A percentile compares a stretch with the other conserved stretches of the same genome.
These are phyloP conservation scores for Taenioides sp. DNA, from an alignment of 2,797 vertebrate species.

Conservation along the genomic window DNA sequence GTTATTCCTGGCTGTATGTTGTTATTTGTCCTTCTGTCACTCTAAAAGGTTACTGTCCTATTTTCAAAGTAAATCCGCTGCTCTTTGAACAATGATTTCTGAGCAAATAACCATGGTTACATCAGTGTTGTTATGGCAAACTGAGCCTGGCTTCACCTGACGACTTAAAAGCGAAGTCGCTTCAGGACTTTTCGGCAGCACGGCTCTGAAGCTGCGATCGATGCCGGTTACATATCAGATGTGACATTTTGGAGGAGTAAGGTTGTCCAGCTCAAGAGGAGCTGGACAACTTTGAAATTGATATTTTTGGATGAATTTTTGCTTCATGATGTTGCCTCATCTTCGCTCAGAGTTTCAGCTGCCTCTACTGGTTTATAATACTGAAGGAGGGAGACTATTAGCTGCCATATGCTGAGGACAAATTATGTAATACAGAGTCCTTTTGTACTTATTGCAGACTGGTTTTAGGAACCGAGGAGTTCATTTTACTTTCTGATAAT, in stretches of 20 bases:
- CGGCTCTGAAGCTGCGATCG: slow-evolving; percentile 20
- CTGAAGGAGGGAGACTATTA: neutral
- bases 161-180: slow-evolving; percentile 24
- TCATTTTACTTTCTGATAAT: neutral
- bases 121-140: neutral
- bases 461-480: neutral
- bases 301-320: slow-evolving; percentile 26
- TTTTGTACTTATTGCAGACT: neutral
- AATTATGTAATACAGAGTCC: neutral
- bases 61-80: neutral
- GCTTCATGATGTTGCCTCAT: neutral
- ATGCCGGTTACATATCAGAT: slow-evolving; percentile 38
- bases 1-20: neutral
- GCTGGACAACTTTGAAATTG: slow-evolving; percentile 14
- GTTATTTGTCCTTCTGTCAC: slow-evolving; percentile 11
- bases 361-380: neutral
- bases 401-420: neutral
- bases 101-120: neutral
- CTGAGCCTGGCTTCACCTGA: neutral
- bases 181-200: slow-evolving; percentile 34
- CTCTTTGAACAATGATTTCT: neutral
- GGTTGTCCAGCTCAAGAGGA: slow-evolving; percentile 19
- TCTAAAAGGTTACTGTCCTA: neutral
- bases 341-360: neutral
- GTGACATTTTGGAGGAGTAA: slow-evolving; percentile 32